Evolutionary conservation across 1,140 invertebrate species (phyloP).

Genomic region (Chlorops oryzae): DNA sequence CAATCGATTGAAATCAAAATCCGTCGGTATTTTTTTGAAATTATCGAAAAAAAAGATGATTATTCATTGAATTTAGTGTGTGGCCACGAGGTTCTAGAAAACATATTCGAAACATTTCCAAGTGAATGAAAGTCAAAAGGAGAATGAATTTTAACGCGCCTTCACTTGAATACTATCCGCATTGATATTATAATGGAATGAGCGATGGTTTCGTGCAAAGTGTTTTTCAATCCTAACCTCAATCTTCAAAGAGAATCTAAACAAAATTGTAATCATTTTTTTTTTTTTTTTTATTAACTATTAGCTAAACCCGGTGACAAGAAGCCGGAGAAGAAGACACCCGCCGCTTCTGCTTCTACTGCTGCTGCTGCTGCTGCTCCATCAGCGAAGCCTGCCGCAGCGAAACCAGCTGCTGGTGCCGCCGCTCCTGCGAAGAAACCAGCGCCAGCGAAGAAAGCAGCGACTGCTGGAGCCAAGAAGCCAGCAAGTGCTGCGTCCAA

Average conservation of each 20-base stretch:
- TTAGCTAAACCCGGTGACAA: constrained; percentile 46
- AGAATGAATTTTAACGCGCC: too few relatives aligned
- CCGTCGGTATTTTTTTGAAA: neutral
- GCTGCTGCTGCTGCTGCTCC: constrained; percentile 44
- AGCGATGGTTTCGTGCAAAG: neutral
- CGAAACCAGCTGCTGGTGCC: constrained; percentile 50
- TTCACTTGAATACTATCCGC: neutral
- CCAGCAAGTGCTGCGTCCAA: constrained; percentile 43
- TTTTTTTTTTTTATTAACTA: constrained; percentile 17
- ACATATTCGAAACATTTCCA: neutral
- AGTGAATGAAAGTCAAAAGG: too few relatives aligned
- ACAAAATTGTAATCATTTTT: constrained; percentile 5
- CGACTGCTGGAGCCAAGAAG: constrained; percentile 26
- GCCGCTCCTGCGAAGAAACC: constrained; percentile 46
- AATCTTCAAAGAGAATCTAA: neutral
- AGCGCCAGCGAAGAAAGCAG: constrained; percentile 46
- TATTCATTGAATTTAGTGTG: neutral
- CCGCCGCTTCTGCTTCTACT: constrained; percentile 17
- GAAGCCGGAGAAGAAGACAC: constrained; percentile 45
- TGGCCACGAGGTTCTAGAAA: constrained; percentile 6
- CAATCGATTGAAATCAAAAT: neutral
- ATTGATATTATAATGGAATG: neutral
- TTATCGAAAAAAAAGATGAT: neutral
- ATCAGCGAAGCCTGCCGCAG: constrained; percentile 53
- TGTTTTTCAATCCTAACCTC: constrained; percentile 9